Conservation (phyloP, 2,113 vertebrate species). For the Lepisosteus oculatus region DNA sequence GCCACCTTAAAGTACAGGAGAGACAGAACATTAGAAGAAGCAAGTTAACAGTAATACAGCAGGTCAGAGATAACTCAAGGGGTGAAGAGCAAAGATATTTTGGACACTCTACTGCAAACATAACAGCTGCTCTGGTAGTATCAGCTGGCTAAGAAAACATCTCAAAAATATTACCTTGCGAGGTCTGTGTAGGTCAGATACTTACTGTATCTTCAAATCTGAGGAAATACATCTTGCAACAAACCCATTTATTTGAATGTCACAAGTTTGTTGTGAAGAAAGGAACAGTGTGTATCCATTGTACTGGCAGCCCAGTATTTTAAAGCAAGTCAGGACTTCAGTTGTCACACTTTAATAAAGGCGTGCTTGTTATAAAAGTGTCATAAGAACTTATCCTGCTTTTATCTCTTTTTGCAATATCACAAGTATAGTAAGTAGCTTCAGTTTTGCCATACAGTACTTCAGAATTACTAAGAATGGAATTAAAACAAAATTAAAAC, state of each 20-base stretch:
- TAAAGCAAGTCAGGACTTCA: background rate
- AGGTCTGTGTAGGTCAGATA: background rate
- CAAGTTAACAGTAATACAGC: background rate
- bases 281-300: background rate
- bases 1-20: background rate
- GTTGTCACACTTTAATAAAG: too few species aligned
- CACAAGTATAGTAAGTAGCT: too few species aligned
- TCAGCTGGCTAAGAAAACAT: background rate
- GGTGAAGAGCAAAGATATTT: constrained; percentile 8
- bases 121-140: background rate
- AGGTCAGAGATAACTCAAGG: constrained; percentile 9
- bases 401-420: too few species aligned
- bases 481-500: too few species aligned
- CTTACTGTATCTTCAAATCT: background rate
- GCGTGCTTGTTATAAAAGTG: too few species aligned
- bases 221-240: too few species aligned
- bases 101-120: background rate
- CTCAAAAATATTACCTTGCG: background rate
- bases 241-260: background rate
- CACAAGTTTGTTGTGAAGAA: background rate
- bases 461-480: too few species aligned
- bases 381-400: too few species aligned
- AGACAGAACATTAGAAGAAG: background rate
- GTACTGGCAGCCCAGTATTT: background rate
- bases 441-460: too few species aligned